These are phyloP conservation scores for Holothuria leucospilota DNA, from an alignment of 53 echinoderm and acorn worm genomes.

Conservation along the genomic window DNA sequence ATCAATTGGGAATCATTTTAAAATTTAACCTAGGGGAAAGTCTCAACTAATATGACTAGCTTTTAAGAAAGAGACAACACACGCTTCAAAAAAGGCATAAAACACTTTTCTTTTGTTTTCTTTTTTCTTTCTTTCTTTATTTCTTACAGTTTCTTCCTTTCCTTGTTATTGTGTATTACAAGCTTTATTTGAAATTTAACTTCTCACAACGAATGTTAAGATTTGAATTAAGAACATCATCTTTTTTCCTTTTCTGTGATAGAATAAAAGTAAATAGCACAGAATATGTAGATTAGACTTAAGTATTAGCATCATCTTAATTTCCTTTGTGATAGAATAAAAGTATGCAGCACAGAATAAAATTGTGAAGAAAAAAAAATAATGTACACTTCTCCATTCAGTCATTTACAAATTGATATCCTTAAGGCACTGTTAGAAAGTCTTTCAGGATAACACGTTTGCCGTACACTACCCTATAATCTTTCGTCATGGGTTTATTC, in stretches of 20 bases:
- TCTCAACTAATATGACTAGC: background rate
- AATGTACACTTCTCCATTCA: no score
- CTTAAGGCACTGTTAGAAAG: background rate
- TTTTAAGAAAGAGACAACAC: background rate
- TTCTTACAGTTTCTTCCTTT: no score
- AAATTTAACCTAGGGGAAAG: background rate
- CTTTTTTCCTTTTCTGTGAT: background rate
- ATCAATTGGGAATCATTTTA: conserved; percentile 9
- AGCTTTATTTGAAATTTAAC: background rate
- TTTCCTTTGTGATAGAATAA: background rate
- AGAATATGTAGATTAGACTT: background rate
- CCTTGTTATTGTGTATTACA: background rate
- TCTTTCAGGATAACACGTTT: conserved; percentile 52
- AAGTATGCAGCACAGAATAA: conserved; percentile 45
- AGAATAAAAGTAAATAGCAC: background rate
- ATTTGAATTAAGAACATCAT: conserved; percentile 3
- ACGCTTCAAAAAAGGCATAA: no score
- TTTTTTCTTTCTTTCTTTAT: no score
- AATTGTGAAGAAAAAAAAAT: background rate
- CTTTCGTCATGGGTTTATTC: conserved; percentile 47
- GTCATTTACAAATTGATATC: no score
- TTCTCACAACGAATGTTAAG: background rate
- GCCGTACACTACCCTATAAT: conserved; percentile 67
- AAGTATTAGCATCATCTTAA: no score
- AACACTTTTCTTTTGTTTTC: no score